These are phyloP conservation scores for Heliothis subflexa DNA, from an alignment of 1,140 invertebrate species.

Conservation along the genomic window DNA sequence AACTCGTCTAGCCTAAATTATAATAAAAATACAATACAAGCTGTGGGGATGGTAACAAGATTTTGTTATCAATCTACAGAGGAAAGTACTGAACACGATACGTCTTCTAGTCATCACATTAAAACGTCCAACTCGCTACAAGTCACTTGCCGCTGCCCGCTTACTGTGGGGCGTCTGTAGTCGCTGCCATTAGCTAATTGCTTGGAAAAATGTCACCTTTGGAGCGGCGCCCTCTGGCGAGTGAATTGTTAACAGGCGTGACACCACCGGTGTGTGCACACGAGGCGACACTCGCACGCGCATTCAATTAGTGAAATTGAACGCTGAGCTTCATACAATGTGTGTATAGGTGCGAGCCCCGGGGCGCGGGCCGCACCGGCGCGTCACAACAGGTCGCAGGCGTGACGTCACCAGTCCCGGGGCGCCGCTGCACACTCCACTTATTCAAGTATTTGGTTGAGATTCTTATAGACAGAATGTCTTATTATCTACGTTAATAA, in stretches of 20 bases:
- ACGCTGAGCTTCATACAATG: not conserved
- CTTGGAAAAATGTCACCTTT: constrained; percentile 61
- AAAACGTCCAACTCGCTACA: not conserved
- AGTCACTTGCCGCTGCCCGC: not conserved
- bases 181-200: constrained; percentile 62
- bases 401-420: too few species aligned
- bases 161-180: not conserved
- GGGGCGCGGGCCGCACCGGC: too few species aligned
- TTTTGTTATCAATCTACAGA: too few species aligned
- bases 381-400: too few species aligned
- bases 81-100: too few species aligned
- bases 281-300: not conserved
- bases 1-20: not conserved
- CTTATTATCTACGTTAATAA: too few species aligned
- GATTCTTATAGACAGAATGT: too few species aligned
- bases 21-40: not conserved
- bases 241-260: constrained; percentile 30
- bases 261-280: not conserved
- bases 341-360: too few species aligned
- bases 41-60: too few species aligned
- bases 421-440: too few species aligned
- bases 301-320: constrained; percentile 27
- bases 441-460: too few species aligned
- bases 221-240: constrained; percentile 5
- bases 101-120: not conserved